Evolutionary conservation across 2,113 vertebrate genomes (phyloP).

Genomic region (Nothoprocta perdicaria): DNA sequence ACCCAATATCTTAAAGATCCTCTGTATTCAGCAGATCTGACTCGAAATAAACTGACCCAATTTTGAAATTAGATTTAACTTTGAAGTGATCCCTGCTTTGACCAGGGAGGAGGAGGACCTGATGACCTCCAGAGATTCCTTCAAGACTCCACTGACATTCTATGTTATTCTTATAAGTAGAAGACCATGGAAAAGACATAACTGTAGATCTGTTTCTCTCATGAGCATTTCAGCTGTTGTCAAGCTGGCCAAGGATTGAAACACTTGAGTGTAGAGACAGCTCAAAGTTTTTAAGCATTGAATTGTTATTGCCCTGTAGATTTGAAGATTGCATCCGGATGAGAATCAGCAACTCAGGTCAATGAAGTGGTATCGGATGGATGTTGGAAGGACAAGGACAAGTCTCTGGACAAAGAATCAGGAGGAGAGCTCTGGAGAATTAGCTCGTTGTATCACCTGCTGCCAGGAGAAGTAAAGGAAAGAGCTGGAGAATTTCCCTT

Average conservation of each 20-base stretch:
- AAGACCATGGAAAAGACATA: background rate
- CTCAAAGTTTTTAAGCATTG: background rate
- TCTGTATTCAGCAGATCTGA: background rate
- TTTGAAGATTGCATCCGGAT: background rate
- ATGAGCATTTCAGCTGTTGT: background rate
- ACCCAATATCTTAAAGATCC: background rate
- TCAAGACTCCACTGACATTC: slow-evolving; percentile 11
- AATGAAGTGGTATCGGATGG: background rate
- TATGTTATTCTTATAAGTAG: background rate
- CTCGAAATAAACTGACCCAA: background rate
- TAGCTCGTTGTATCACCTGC: slow-evolving; percentile 25
- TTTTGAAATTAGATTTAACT: background rate
- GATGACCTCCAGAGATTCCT: background rate
- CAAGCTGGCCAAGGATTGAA: background rate
- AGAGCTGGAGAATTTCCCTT: slow-evolving; percentile 16
- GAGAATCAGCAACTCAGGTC: background rate
- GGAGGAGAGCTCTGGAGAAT: slow-evolving; percentile 10
- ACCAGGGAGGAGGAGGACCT: background rate
- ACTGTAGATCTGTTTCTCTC: background rate
- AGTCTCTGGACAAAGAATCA: background rate
- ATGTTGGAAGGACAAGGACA: slow-evolving; percentile 4
- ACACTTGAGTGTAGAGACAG: background rate
- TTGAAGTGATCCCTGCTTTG: background rate
- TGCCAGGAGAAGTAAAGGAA: slow-evolving; percentile 45
- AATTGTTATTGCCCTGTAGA: background rate